Evolutionary conservation across 2,797 vertebrate genomes (phyloP), one percentile per base, ranked within the genome.

Genomic region (Acanthornis magna): DNA sequence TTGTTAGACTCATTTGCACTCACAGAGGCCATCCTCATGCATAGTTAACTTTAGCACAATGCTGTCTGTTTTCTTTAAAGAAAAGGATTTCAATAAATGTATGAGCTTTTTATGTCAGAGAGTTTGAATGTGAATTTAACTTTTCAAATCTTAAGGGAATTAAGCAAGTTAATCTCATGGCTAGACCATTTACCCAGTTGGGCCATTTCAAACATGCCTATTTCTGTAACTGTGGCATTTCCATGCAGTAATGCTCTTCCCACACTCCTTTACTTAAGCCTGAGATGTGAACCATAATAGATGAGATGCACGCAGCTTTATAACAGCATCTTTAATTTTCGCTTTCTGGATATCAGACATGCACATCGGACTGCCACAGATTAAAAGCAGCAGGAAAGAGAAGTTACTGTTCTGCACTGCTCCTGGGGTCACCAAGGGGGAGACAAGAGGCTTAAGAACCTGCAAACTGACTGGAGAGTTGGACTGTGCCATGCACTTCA

Each of bases 181-280:
- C 57, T 80, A 77, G 45, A 88, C 60, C 68, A 67, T 91, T 83
- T 67, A 88, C 42, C 75, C 72, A 61, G 29, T 32, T 85, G 61
- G 32, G 11, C 20, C 38, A n/a, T 36, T 83, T 88, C 17, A 83
- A 26, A 51, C 30, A n/a, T 26, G 22, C 13, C 11, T 93, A 65
- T 95, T 96, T 89, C 68, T 91, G 65, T 85, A 91, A 88, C 26
- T 63, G 17, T 21, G 55, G 26, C 30, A 47, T 85, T 88, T 91
- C 80, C 74, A 62, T 34, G 22, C 38, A 88, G 34, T 48, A 38
- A 36, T 67, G 40, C 4, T 19, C 34, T 74, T 67, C 32, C 26
- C 21, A 58, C 8, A 51, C 4, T 26, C 18, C 30, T 66, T 72
- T 65, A 65, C 16, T 73, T 88, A 55, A 70, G 38, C 13, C 32